Evolutionary conservation across 2,888 invertebrate genomes (phyloP).

Genomic region (Napeogenes sylphis): DNA sequence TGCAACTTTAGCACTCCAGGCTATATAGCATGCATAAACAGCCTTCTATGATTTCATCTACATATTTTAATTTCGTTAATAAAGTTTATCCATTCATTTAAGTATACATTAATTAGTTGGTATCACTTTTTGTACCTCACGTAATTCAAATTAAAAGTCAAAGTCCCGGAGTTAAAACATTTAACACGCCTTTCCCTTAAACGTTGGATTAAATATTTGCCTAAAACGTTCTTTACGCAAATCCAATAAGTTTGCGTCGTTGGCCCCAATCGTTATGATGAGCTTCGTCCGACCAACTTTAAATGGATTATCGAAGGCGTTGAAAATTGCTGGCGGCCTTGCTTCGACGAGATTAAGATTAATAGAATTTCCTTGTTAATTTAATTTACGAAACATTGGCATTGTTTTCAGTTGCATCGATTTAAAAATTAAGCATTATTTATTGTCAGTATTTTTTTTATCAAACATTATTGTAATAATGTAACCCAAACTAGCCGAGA

Average conservation of each 20-base stretch:
- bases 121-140: too few relatives aligned
- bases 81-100: too few relatives aligned
- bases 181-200: slow-evolving; percentile 17
- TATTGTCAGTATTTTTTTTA: too few relatives aligned
- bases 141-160: slow-evolving; percentile 2
- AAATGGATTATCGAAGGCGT: slow-evolving; percentile 42
- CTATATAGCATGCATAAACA: too few relatives aligned
- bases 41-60: too few relatives aligned
- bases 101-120: too few relatives aligned
- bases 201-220: slow-evolving; percentile 29
- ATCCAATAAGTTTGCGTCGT: slow-evolving; percentile 35
- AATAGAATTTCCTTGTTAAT: slow-evolving; percentile 48
- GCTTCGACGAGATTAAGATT: slow-evolving; percentile 41
- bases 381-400: slow-evolving; percentile 40
- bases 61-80: too few relatives aligned
- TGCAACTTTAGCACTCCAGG: too few relatives aligned
- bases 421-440: too few relatives aligned
- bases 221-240: slow-evolving; percentile 33
- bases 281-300: slow-evolving; percentile 36
- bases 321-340: slow-evolving; percentile 38
- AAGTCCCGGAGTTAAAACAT: slow-evolving; percentile 3
- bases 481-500: too few relatives aligned
- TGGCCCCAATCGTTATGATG: slow-evolving; percentile 32
- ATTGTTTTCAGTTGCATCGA: slow-evolving; percentile 4
- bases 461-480: too few relatives aligned